Evolutionary conservation across 2,113 vertebrate genomes (phyloP).

Genomic region (Echinops telfairi): DNA sequence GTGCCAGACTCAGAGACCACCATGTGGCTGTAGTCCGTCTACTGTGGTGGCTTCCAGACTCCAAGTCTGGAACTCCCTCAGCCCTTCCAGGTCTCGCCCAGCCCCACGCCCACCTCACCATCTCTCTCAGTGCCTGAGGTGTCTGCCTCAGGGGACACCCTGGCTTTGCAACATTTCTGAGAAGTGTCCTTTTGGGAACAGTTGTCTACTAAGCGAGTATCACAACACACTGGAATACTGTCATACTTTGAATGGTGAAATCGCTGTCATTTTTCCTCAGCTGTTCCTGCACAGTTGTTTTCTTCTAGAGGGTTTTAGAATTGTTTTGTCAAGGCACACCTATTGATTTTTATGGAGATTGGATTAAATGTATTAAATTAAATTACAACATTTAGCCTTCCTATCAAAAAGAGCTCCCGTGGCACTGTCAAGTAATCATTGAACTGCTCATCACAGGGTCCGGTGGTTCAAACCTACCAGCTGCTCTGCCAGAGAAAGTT

Average conservation of each 20-base stretch:
- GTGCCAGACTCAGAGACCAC: neutral
- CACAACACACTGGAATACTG: too few species aligned
- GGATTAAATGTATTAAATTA: neutral
- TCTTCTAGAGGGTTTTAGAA: constrained; percentile 38
- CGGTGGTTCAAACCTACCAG: too few species aligned
- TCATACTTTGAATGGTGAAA: too few species aligned
- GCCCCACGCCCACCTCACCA: neutral
- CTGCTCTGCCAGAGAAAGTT: too few species aligned
- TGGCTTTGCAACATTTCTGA: too few species aligned
- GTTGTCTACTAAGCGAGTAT: neutral
- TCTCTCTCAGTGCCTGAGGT: neutral
- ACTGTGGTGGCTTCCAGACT: too few species aligned
- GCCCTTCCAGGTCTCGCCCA: neutral
- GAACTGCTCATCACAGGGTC: too few species aligned
- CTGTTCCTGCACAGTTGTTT: neutral
- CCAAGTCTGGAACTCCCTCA: neutral
- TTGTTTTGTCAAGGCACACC: constrained; percentile 24
- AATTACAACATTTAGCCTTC: constrained; percentile 14
- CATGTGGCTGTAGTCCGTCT: too few species aligned
- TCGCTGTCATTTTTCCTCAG: neutral
- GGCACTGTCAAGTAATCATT: too few species aligned
- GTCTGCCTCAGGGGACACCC: too few species aligned
- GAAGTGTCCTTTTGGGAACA: neutral
- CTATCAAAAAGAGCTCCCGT: too few species aligned
- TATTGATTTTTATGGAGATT: neutral